Percentiles rank a stretch among this genome's conserved stretches.
Evolutionary conservation across 2,797 vertebrate species (phyloP).

Genomic region (Nothura maculosa): DNA sequence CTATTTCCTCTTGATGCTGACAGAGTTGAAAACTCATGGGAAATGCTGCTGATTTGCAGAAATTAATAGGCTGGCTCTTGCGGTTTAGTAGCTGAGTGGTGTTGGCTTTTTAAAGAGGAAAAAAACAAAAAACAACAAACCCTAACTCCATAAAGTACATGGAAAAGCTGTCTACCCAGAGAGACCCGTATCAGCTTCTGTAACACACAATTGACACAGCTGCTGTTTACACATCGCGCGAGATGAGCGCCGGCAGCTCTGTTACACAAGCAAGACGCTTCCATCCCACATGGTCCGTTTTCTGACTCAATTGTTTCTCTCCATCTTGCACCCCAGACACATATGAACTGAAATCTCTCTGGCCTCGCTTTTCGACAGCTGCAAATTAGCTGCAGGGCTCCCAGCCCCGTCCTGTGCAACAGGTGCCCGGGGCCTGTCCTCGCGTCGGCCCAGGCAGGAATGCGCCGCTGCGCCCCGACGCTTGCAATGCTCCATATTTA

Average conservation of each 20-base stretch:
- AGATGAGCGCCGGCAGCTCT: not conserved
- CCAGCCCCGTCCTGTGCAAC: not conserved
- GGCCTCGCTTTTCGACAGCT: slow-evolving; percentile 34
- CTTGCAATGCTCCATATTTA: slow-evolving; percentile 5
- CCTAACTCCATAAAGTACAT: not conserved
- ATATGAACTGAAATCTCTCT: not conserved
- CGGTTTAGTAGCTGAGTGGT: not conserved
- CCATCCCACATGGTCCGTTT: not conserved
- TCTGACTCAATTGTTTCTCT: not conserved
- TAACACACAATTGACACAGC: not conserved
- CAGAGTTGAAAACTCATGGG: not conserved
- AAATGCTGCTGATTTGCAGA: not conserved
- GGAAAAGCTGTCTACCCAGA: not conserved
- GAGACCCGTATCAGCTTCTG: not conserved
- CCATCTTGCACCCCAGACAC: not conserved
- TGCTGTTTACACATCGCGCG: not conserved
- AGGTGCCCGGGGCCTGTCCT: not conserved
- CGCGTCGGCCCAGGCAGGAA: not conserved
- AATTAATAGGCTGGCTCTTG: not conserved
- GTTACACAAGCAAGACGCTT: not conserved
- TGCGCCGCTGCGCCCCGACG: not conserved
- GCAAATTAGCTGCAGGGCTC: not conserved
- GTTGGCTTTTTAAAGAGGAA: not conserved
- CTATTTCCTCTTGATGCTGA: not conserved
- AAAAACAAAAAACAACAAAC: not conserved